These are phyloP conservation scores for Lottia gigantea DNA, from an alignment of 2,888 invertebrate genomes.

Conservation along the genomic window DNA sequence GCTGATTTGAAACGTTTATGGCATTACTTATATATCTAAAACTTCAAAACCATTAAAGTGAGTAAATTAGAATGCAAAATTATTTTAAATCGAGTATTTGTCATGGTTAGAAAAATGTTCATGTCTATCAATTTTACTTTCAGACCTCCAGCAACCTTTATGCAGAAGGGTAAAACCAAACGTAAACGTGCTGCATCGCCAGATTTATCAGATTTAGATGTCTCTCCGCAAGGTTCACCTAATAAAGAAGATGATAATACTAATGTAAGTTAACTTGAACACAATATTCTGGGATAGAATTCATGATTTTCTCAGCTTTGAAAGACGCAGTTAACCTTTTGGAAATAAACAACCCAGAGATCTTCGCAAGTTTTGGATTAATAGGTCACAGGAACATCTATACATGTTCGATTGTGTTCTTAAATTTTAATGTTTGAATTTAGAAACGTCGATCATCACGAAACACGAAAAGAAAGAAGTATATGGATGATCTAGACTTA, in stretches of 20 bases:
- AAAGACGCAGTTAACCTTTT: too few relatives aligned
- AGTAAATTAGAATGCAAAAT: too few relatives aligned
- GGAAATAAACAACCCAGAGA: too few relatives aligned
- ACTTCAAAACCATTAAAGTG: too few relatives aligned
- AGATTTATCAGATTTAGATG: slow-evolving; percentile 59
- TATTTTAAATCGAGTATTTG: too few relatives aligned
- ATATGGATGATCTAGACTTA: slow-evolving; percentile 65
- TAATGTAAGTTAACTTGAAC: slow-evolving; percentile 15
- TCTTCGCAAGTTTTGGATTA: too few relatives aligned
- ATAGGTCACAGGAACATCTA: too few relatives aligned
- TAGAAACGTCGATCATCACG: slow-evolving; percentile 69
- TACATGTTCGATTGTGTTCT: not conserved
- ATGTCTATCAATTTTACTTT: slow-evolving; percentile 10
- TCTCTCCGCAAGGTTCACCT: slow-evolving; percentile 50
- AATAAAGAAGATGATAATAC: slow-evolving; percentile 33
- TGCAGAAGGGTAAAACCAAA: slow-evolving; percentile 56
- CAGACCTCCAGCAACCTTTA: slow-evolving; percentile 63
- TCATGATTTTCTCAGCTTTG: too few relatives aligned
- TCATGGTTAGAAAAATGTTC: not conserved
- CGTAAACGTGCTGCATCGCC: slow-evolving; percentile 44
- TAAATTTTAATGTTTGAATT: not conserved
- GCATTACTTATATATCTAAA: too few relatives aligned
- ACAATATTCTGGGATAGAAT: too few relatives aligned
- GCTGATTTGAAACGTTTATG: too few relatives aligned
- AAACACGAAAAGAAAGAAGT: slow-evolving; percentile 66